A percentile compares a stretch with the other conserved stretches of the same genome.
Conservation (phyloP, 2,888 invertebrate genomes). For the Petrolisthes cinctipes region DNA sequence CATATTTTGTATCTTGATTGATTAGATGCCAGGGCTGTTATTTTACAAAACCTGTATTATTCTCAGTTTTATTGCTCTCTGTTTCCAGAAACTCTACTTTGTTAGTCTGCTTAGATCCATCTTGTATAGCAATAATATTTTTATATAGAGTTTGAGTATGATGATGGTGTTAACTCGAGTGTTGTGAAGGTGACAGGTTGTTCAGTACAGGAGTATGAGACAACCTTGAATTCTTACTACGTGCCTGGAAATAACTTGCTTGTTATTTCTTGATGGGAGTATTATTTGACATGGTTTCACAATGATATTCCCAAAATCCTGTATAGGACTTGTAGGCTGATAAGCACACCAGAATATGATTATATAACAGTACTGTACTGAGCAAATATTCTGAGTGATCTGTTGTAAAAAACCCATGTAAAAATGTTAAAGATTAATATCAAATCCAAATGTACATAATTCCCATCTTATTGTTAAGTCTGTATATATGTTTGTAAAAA, state of each 20-base stretch:
- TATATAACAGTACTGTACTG: too few species aligned
- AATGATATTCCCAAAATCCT: too few species aligned
- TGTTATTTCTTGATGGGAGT: too few species aligned
- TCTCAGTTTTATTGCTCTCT: constrained; percentile 4
- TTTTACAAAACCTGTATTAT: neutral
- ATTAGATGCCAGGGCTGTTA: too few species aligned
- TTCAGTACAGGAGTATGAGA: neutral
- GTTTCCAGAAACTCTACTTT: neutral
- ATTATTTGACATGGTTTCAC: too few species aligned
- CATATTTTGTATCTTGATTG: too few species aligned
- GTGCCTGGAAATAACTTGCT: too few species aligned
- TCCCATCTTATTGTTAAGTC: neutral
- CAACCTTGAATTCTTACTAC: too few species aligned
- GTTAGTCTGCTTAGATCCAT: neutral
- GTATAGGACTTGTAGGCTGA: too few species aligned
- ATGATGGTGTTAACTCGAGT: neutral
- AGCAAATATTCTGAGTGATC: neutral
- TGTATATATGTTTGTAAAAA: neutral
- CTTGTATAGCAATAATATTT: constrained; percentile 13
- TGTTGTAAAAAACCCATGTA: neutral
- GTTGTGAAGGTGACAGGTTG: neutral
- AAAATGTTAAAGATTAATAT: neutral
- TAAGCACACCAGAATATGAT: too few species aligned
- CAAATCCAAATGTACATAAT: neutral
- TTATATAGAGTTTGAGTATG: constrained; percentile 1